phyloP scores from a whole-genome alignment of 2,888 invertebrate genomes.

The Mesorhabditis spiculigera region DNA sequence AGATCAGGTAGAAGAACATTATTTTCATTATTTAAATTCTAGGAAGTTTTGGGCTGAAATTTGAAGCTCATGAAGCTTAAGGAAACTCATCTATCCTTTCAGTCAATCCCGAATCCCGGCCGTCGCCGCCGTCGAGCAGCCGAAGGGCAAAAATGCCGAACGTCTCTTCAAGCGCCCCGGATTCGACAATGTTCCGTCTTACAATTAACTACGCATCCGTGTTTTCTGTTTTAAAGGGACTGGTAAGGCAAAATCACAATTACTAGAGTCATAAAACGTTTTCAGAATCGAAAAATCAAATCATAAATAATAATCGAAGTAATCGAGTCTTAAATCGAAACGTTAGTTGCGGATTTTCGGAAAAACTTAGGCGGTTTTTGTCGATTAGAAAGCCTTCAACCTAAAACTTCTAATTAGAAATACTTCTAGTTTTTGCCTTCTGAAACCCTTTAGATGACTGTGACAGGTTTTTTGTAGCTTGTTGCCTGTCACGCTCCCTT shows the following conservation, averaged over 20 bases:
- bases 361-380: too few relatives aligned
- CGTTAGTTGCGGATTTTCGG: too few relatives aligned
- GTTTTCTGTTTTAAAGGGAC: neutral
- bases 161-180: conserved; percentile 53
- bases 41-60: neutral
- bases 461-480: too few relatives aligned
- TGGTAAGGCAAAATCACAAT: neutral
- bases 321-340: too few relatives aligned
- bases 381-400: too few relatives aligned
- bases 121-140: conserved; percentile 36
- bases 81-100: conserved; percentile 7
- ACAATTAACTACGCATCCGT: conserved; percentile 20
- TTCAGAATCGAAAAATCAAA: too few relatives aligned
- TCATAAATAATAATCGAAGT: too few relatives aligned
- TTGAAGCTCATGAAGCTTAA: neutral
- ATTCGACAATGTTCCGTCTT: conserved; percentile 57
- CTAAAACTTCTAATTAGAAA: too few relatives aligned
- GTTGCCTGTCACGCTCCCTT: too few relatives aligned
- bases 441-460: too few relatives aligned
- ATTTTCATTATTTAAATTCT: neutral
- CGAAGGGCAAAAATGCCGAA: conserved; percentile 44
- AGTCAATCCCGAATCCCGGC: conserved; percentile 14
- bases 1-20: conserved; percentile 25
- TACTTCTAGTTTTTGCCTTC: too few relatives aligned
- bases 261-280: neutral